Evolutionary conservation across 1,140 invertebrate genomes (phyloP), one percentile per base, ranked within the genome.

Genomic region (Calephelis nemesis): DNA sequence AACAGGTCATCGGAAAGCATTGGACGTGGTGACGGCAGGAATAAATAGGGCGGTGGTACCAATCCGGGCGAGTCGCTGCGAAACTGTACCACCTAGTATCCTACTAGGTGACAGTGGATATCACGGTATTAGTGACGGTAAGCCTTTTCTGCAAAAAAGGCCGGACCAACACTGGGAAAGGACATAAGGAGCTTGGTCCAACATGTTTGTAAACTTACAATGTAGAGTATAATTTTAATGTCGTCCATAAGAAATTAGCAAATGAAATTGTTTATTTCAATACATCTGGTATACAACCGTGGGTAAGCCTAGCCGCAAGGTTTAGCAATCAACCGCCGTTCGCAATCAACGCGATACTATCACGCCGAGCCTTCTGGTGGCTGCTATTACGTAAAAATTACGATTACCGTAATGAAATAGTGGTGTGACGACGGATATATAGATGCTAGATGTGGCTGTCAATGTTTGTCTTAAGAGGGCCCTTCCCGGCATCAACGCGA

Each of bases 371-470:
- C 58, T 50, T 63, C 68, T 68, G 77, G 72, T 71, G 69, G 72
- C 68, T 72, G 74, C 67, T 70, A 83, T 89, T 89, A 87, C 85
- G 85, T 84, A 86, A 87, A 85, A 87, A 89, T 87, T 85, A 81
- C 84, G 76, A 87, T 87, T 86, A 87, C 85, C 76, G 84, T 88
- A 89, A 89, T 87, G 82, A 87, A 89, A 87, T 82, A 85, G 73
- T 80, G 71, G 63, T 67, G 62, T 39, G 19, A 68, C 62, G 12
- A 45, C 13, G 39, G 67, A 45, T 12, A 45, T 48, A 68, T 6
- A 48, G 8, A 5, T 63, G 45, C 82, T 84, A 70, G 85, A 87
- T 68, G 73, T 62, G 81, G 65, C 73, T 19, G 3, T 11, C 42
- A 15, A 19, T 60, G 9, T 0, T 48, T 5, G 13, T 8, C 5